phyloP scores from a whole-genome alignment of 64 coral and sea anemone species.

The Platygyra sinensis region DNA sequence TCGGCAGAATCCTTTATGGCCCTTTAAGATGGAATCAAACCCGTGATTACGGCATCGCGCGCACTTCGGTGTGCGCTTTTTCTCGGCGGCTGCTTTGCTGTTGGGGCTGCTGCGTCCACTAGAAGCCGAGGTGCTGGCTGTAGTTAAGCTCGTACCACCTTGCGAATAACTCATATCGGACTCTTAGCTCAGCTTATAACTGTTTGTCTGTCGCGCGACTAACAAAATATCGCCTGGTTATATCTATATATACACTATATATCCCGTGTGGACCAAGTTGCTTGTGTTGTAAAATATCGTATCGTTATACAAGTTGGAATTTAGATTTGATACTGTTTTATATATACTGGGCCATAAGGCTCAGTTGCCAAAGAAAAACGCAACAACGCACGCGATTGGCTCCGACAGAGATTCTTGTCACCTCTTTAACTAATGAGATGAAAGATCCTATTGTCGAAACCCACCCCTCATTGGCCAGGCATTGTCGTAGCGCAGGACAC shows the following conservation, averaged over 20 bases:
- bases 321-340: conserved; percentile 96
- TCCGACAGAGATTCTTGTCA: conserved; percentile 37
- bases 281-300: conserved; percentile 86
- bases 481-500: conserved; percentile 82
- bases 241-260: neutral
- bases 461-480: conserved; percentile 60
- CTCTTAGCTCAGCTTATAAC: neutral
- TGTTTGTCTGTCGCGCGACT: neutral
- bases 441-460: conserved; percentile 71
- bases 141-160: conserved; percentile 56
- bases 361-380: conserved; percentile 62
- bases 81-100: conserved; percentile 54
- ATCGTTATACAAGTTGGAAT: conserved; percentile 87
- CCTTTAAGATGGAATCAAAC: conserved; percentile 96
- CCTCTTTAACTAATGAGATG: conserved; percentile 80
- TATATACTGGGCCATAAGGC: conserved; percentile 51
- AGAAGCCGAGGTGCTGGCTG: neutral
- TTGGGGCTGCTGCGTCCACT: neutral
- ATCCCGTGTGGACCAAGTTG: conserved; percentile 6
- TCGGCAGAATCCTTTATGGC: conserved; percentile 95
- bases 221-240: conserved; percentile 5
- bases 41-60: conserved; percentile 97
- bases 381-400: conserved; percentile 57
- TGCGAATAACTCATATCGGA: conserved; percentile 66
- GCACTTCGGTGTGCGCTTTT: conserved; percentile 98